Evolutionary conservation across 1,140 invertebrate species (phyloP), one percentile per base, ranked within the genome.

Genomic region (Pachypsylla venusta): DNA sequence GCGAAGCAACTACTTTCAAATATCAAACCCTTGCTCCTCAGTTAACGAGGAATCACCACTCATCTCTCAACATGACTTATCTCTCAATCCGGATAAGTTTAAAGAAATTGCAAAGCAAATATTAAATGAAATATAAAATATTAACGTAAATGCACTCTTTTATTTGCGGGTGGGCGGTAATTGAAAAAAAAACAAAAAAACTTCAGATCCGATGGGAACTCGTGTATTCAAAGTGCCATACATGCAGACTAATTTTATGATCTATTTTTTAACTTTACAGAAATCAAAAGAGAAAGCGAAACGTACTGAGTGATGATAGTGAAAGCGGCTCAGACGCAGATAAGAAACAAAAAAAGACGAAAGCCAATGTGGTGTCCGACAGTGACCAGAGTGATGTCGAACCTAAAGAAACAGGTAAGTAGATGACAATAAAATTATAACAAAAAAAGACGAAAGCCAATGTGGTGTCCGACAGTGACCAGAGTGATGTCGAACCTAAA

Each of bases 401-500:
- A 58, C 61, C 60, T 28, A 68, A 67, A 64, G 56, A 63, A 24
- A 25, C 26, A 58, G 20, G 58, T 56, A 40, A 57, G 27, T n/a
- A n/a, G n/a, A n/a, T n/a, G n/a, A n/a, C n/a, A n/a, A n/a, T n/a
- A n/a, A n/a, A n/a, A n/a, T n/a, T n/a, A n/a, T n/a, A n/a, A n/a
- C n/a, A n/a, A n/a, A n/a, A n/a, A n/a, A 75, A 71, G 59, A 70
- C 70, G 59, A 68, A 64, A 19, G 63, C 63, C 53, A 28, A 74
- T 1, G 73, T 79, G 54, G 76, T 74, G 65, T 75, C 76, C 1
- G 77, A 79, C 61, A 78, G 75, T 56, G 77, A 77, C 40, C 70
- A 71, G 53, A 74, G 74, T 59, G 64, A 64, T 53, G 67, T 62
- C 28, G 66, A 64, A 58, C 61, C 60, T 28, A 68, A 67, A 64